Base-by-base conservation (phyloP, 2,797 vertebrate species). In the Erpetoichthys calabaricus region DNA sequence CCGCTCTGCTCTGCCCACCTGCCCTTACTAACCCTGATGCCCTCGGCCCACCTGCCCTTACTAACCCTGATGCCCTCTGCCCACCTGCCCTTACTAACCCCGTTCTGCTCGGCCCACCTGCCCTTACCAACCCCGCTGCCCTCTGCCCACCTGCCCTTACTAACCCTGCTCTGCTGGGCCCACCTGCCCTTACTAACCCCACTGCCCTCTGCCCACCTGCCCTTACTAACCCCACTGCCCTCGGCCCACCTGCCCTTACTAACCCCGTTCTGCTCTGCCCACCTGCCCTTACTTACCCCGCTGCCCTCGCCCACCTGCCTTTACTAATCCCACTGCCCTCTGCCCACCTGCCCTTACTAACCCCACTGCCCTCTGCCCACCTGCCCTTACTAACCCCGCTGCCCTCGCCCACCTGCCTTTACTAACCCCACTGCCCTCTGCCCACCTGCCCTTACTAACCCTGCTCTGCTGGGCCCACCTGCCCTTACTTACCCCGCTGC, bases 201-300 rank as follows among this genome's bases (percentile, higher is more conserved):
- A 25, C 25, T 25, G 25, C n/a, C n/a, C n/a, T n/a, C n/a, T n/a
- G n/a, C 25, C 25, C 25, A 25, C n/a, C n/a, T n/a, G n/a, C n/a
- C n/a, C n/a, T n/a, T n/a, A n/a, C 61, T 62, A 62, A 49, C 59
- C 68, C 82, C 78, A 70, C 68, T 64, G n/a, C n/a, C n/a, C n/a
- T n/a, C n/a, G n/a, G 47, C 2, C 42, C 3, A 42, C 47, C 47
- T 5, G 7, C 3, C 47, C 60, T 63, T 57, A 53, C 63, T 50
- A 41, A 56, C n/a, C 59, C 56, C 3, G 10, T n/a, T n/a, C 58
- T 9, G 42, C 46, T 47, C 60, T 60, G 63, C 47, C 45, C 61
- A 55, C 3, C 59, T 5, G 63, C 57, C 41, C 63, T 62, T 3
- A 45, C 57, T 41, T 54, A 61, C 45, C 64, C 42, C 45, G 65